These are phyloP conservation scores for Salminus brasiliensis DNA, from an alignment of 2,113 vertebrate species.

Conservation along the genomic window DNA sequence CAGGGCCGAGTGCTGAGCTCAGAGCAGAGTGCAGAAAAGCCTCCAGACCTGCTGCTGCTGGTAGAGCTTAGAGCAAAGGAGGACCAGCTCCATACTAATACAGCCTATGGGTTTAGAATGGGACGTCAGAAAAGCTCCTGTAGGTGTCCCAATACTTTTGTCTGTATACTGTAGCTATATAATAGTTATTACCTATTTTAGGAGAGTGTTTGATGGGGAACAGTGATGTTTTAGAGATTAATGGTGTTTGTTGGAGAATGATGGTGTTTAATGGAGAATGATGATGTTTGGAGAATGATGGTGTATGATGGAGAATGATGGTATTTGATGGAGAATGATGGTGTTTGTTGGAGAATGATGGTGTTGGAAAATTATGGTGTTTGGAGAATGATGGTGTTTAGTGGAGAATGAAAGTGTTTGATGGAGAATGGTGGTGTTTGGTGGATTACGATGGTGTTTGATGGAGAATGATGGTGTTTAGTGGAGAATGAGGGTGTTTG, in stretches of 20 bases:
- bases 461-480: background rate
- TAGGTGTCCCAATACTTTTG: constrained; percentile 27
- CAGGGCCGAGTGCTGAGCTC: too few relatives aligned
- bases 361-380: background rate
- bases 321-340: background rate
- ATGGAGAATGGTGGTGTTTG: background rate
- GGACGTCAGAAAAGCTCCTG: too few relatives aligned
- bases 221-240: background rate
- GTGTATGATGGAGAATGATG: background rate
- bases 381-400: background rate
- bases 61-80: too few relatives aligned
- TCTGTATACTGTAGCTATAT: too few relatives aligned
- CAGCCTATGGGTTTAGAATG: too few relatives aligned
- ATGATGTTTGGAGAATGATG: background rate
- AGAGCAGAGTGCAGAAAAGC: too few relatives aligned
- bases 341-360: background rate
- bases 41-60: too few relatives aligned
- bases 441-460: background rate
- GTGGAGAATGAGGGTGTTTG: background rate
- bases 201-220: background rate
- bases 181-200: too few relatives aligned
- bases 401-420: background rate
- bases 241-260: background rate
- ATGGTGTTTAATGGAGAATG: background rate
- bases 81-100: too few relatives aligned